These are phyloP conservation scores for Gisinianus flammeolus DNA, from an alignment of 2,888 invertebrate species.

Conservation along the genomic window DNA sequence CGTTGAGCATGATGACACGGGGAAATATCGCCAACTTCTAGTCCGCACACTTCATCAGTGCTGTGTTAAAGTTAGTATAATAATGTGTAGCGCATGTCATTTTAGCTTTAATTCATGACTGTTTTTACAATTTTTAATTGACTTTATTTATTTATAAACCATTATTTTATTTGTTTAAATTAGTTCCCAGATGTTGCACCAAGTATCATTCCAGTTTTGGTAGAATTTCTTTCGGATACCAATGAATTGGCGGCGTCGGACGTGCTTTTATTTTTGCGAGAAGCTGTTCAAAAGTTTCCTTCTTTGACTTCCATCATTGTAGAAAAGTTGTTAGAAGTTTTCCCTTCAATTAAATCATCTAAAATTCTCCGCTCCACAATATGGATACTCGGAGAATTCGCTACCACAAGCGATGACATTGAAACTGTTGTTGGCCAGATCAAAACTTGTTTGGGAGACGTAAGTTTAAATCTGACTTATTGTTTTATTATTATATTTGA, in stretches of 20 bases:
- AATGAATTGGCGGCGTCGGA: conserved; percentile 90
- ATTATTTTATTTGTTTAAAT: conserved; percentile 11
- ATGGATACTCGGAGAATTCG: conserved; percentile 98
- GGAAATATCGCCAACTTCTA: conserved; percentile 91
- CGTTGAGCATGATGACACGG: conserved; percentile 90
- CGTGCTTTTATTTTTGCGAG: conserved; percentile 91
- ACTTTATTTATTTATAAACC: too few relatives aligned
- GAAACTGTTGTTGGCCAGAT: conserved; percentile 79
- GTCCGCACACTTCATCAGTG: conserved; percentile 94
- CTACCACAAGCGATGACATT: conserved; percentile 78
- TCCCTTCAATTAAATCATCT: conserved; percentile 85
- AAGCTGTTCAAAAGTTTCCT: conserved; percentile 94
- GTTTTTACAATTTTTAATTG: background rate
- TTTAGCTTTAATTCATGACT: background rate
- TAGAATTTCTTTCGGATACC: conserved; percentile 89
- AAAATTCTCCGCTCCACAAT: conserved; percentile 91
- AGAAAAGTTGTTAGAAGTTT: conserved; percentile 80
- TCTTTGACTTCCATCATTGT: conserved; percentile 81
- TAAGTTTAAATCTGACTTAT: conserved; percentile 59
- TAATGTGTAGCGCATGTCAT: background rate
- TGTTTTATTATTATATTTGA: conserved; percentile 21
- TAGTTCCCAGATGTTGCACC: conserved; percentile 90
- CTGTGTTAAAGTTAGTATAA: conserved; percentile 75
- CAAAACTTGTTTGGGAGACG: conserved; percentile 75
- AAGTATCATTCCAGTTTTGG: conserved; percentile 90